These are phyloP conservation scores for Cyclura pinguis DNA, from an alignment of 2,797 vertebrate species.

Conservation along the genomic window DNA sequence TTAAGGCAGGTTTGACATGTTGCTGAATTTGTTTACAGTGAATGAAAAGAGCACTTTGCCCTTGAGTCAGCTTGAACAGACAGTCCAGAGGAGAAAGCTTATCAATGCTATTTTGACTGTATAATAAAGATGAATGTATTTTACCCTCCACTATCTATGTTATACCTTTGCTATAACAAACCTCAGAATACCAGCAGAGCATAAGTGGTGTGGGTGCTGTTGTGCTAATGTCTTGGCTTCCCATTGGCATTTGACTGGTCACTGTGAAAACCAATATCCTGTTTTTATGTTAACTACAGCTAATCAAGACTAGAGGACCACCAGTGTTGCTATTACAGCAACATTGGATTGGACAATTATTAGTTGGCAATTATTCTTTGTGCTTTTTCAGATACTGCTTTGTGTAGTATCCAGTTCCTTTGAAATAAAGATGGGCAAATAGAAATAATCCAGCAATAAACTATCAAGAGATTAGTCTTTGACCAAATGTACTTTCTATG, in stretches of 20 bases:
- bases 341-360: not conserved
- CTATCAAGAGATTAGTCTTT: not conserved
- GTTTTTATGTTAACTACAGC: not conserved
- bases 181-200: not conserved
- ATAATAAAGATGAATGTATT: not conserved
- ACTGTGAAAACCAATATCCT: not conserved
- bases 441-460: not conserved
- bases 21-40: not conserved
- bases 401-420: not conserved
- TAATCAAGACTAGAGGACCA: not conserved
- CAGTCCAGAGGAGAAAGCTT: not conserved
- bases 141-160: not conserved
- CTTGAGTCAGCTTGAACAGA: not conserved
- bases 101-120: not conserved
- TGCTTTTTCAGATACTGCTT: not conserved
- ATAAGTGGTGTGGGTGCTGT: no score
- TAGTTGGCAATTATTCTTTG: not conserved
- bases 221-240: not conserved
- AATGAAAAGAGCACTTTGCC: not conserved
- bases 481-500: conserved; percentile 23
- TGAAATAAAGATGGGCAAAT: not conserved
- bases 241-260: not conserved
- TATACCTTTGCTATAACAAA: not conserved
- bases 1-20: no score
- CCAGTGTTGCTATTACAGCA: no score